Evolutionary conservation across 1,140 invertebrate species (phyloP), one percentile per base, ranked within the genome.

Genomic region (Drosophila dunni): DNA sequence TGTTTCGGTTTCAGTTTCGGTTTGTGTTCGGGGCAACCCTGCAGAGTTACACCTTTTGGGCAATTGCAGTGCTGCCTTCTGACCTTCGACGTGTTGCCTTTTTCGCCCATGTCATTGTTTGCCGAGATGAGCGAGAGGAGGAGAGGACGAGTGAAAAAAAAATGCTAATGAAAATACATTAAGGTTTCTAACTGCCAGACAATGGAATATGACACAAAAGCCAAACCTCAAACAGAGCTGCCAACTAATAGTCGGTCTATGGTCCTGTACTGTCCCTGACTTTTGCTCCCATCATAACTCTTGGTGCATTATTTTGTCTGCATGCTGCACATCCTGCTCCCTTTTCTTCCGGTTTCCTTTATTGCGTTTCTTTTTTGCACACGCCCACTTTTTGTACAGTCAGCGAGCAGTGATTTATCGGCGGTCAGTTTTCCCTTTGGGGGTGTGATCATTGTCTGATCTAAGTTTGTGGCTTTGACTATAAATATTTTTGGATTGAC

Each of bases 191-290:
- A 50, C 34, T 45, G 40, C 17, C 4, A 69, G 48, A 69, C 57
- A 74, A 65, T 71, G 54, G 20, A 9, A 53, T 48, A 58, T 20
- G 15, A 53, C 45, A 83, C 81, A 84, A 85, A 84, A 81, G 78
- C 58, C 81, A 84, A 85, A 84, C 81, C 81, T 84, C 81, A 84
- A 77, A 82, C 17, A 20, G 71, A 17, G 50, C 50, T 74, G 57
- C 48, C 54, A 53, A 44, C 64, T 50, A 61, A n/a, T n/a, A n/a
- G n/a, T n/a, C n/a, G 51, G 24, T 2, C 2, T 65, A 48, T 33
- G 15, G 42, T 42, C 24, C 62, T 48, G 17, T 20, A 2, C 17
- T 34, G 38, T 29, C 50, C 44, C 51, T 48, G 29, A 42, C 13
- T 4, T 51, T 8, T 8, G 33, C 11, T 64, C 34, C 11, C 58